Conservation (phyloP, 64 coral and sea anemone species). For the Pachyseris speciosa region DNA sequence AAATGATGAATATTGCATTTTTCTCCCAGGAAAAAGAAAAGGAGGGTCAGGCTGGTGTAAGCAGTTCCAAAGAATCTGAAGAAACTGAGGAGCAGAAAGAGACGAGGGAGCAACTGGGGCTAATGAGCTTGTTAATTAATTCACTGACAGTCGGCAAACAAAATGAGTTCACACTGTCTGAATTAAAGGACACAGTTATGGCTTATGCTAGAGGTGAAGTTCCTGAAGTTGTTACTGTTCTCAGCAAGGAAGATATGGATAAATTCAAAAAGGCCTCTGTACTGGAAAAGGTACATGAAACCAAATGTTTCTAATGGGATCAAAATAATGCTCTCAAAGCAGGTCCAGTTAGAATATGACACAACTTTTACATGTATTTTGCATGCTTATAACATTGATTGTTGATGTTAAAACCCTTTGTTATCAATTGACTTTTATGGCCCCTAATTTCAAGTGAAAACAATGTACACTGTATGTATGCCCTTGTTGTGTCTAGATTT, state of each 20-base stretch:
- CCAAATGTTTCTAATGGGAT: too few species aligned
- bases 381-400: too few species aligned
- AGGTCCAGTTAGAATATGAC: too few species aligned
- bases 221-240: conserved; percentile 70
- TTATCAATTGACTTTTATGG: too few species aligned
- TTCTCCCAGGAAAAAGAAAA: neutral
- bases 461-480: too few species aligned
- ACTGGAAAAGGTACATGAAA: conserved; percentile 76
- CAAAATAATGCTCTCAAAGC: too few species aligned
- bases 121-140: conserved; percentile 80
- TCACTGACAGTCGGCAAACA: conserved; percentile 71
- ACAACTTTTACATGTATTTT: too few species aligned
- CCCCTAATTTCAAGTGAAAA: too few species aligned
- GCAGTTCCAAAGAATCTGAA: neutral
- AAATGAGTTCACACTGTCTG: conserved; percentile 69
- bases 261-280: conserved; percentile 76
- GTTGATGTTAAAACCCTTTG: too few species aligned
- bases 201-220: conserved; percentile 81
- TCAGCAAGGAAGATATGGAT: conserved; percentile 83
- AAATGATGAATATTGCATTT: neutral
- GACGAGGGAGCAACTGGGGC: conserved; percentile 33
- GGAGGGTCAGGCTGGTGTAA: neutral
- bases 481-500: too few species aligned
- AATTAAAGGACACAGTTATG: conserved; percentile 75
- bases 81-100: conserved; percentile 1